phyloP scores from a whole-genome alignment of 2,888 invertebrate species.

The Miltochrista miniata region DNA sequence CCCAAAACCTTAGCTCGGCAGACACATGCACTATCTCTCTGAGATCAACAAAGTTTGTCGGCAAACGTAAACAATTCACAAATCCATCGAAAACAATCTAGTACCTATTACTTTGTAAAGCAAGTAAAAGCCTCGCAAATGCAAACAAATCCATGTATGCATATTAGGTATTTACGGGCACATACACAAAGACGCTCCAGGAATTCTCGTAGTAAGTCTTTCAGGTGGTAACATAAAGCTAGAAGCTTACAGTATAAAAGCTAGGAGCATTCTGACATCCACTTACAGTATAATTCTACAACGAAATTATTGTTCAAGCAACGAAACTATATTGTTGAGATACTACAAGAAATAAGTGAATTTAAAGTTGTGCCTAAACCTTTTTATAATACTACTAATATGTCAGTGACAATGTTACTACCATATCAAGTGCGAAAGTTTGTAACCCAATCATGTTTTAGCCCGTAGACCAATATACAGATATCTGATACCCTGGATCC shows the following conservation, averaged over 20 bases:
- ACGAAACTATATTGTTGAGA: slow-evolving; percentile 22
- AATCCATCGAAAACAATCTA: not conserved
- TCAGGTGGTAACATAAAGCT: slow-evolving; percentile 21
- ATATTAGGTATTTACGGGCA: slow-evolving; percentile 21
- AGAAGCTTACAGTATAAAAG: slow-evolving; percentile 36
- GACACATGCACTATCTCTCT: too few relatives aligned
- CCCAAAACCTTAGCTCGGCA: too few relatives aligned
- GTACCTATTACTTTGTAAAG: slow-evolving; percentile 6
- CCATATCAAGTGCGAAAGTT: slow-evolving; percentile 4
- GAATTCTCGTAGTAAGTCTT: slow-evolving; percentile 31
- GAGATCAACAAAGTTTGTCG: too few relatives aligned
- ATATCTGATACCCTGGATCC: too few relatives aligned
- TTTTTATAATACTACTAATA: slow-evolving; percentile 12
- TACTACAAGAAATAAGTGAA: slow-evolving; percentile 30
- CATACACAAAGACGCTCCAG: slow-evolving; percentile 21
- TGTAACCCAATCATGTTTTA: too few relatives aligned
- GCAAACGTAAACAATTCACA: too few relatives aligned
- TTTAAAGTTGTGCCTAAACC: slow-evolving; percentile 27
- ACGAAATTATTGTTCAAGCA: slow-evolving; percentile 37
- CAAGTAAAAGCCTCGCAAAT: slow-evolving; percentile 14
- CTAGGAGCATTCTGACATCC: slow-evolving; percentile 41
- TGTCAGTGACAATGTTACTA: too few relatives aligned
- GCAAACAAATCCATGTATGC: slow-evolving; percentile 18
- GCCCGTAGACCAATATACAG: too few relatives aligned
- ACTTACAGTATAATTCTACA: slow-evolving; percentile 33